These are phyloP conservation scores for Lophura nycthemera DNA, from an alignment of 2,113 vertebrate genomes.

Conservation along the genomic window DNA sequence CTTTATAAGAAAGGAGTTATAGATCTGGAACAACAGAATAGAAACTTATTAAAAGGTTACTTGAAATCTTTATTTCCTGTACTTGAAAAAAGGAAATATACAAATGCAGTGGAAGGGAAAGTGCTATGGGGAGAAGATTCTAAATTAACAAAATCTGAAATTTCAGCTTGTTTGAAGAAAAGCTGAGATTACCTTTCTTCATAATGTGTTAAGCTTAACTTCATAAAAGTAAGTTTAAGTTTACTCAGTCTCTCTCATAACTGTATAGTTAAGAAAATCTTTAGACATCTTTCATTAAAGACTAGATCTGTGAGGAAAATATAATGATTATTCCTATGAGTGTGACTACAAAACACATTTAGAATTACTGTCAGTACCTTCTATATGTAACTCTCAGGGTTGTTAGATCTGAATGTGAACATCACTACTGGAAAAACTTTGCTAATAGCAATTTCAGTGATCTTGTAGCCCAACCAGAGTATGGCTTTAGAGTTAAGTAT, in stretches of 20 bases:
- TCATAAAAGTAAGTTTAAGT: not conserved
- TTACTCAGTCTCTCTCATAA: not conserved
- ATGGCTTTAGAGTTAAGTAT: not conserved
- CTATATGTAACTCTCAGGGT: not conserved
- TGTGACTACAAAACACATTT: not conserved
- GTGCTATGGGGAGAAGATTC: not conserved
- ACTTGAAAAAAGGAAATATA: not conserved
- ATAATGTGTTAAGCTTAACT: not conserved
- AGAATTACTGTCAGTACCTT: not conserved
- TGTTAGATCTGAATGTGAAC: not conserved
- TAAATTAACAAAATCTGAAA: not conserved
- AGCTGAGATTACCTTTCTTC: not conserved
- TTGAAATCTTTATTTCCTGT: not conserved
- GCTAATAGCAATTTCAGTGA: not conserved
- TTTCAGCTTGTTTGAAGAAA: not conserved
- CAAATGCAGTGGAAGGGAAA: not conserved
- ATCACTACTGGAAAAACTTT: not conserved
- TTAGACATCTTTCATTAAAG: not conserved
- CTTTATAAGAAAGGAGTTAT: not conserved
- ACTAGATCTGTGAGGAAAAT: not conserved
- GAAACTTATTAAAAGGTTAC: not conserved
- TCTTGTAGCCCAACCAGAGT: not conserved
- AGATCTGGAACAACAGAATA: not conserved
- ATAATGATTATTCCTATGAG: not conserved
- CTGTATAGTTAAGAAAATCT: not conserved